Evolutionary conservation across 92 coral and sea anemone genomes (phyloP), one percentile per base, ranked within the genome.

Genomic region (Zoanthus sociatus): DNA sequence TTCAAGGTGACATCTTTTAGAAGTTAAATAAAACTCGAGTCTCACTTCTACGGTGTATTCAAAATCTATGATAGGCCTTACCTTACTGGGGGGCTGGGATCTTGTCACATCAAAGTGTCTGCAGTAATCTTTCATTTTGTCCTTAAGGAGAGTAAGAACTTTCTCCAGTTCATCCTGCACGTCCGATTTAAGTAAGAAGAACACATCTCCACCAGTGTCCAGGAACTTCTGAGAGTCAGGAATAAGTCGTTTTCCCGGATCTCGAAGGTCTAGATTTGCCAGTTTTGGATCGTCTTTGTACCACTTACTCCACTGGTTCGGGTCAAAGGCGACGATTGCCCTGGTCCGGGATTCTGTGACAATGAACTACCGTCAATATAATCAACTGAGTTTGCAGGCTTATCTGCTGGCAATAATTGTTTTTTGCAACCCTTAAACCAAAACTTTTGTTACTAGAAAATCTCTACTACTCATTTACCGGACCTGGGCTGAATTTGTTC

Each of bases 201-300:
- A 94, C 58, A 92, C 77, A 78, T 94, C 97, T 6, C 97, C 97
- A 3, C 97, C 97, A 1, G 97, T 94, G 37, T 94, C 92, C 46
- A 94, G 61, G 61, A 94, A 94, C 66, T 94, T 94, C 84, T 88
- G 86, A 11, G 97, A 94, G 84, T 86, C 91, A 17, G 71, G 55
- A 47, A 94, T 73, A 15, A 94, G 92, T 11, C 50, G 74, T n/a
- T 71, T 13, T 12, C 51, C 76, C 17, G 78, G 75, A 42, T 50
- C 8, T 61, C 95, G 91, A 3, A 6, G 86, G 11, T 92, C 98
- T 18, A 94, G 86, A 21, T 88, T 76, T 9, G 66, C 79, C 55
- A 90, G 92, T 21, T 88, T 79, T 10, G 95, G 91, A 45, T 88
- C 89, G 53, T 92, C 89, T 90, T 86, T 54, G 63, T 51, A 86